Evolutionary conservation across 2,888 invertebrate species (phyloP).

Genomic region (Camponotus fellah): DNA sequence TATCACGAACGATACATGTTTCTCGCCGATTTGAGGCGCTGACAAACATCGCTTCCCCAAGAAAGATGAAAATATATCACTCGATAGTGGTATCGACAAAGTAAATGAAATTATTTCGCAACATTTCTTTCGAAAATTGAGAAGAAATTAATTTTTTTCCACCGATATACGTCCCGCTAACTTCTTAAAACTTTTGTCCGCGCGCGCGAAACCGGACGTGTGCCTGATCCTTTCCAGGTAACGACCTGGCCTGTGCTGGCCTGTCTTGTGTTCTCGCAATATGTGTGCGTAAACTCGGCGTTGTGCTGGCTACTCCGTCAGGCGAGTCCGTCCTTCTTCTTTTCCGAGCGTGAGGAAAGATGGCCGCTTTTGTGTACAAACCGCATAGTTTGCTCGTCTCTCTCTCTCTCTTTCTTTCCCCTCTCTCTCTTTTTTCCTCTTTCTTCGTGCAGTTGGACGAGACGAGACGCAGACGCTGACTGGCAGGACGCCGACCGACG

Average conservation of each 20-base stretch:
- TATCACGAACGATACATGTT: not conserved
- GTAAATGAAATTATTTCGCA: not conserved
- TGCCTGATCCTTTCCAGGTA: constrained; percentile 25
- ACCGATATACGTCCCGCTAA: not conserved
- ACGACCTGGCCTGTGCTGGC: not conserved
- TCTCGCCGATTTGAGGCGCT: not conserved
- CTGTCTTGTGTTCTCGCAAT: not conserved
- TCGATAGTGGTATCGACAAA: not conserved
- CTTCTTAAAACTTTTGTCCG: not conserved
- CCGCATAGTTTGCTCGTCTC: constrained; percentile 11
- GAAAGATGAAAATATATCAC: not conserved
- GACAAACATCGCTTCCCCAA: not conserved
- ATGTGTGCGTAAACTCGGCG: constrained; percentile 8
- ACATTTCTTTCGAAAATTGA: not conserved
- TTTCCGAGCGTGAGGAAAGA: constrained; percentile 45
- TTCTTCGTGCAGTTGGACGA: constrained; percentile 43
- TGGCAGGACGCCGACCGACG: not conserved
- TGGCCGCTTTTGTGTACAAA: constrained; percentile 28
- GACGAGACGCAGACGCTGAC: constrained; percentile 43
- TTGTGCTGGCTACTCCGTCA: constrained; percentile 17
- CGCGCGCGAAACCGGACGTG: not conserved
- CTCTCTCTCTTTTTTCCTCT: not conserved
- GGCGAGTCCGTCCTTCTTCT: constrained; percentile 42
- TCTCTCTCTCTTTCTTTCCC: not conserved
- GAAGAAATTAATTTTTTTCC: not conserved